Percentiles rank a stretch among this genome's conserved stretches.
Evolutionary conservation across 1,140 invertebrate species (phyloP).

Genomic region (Dysdera silvatica): DNA sequence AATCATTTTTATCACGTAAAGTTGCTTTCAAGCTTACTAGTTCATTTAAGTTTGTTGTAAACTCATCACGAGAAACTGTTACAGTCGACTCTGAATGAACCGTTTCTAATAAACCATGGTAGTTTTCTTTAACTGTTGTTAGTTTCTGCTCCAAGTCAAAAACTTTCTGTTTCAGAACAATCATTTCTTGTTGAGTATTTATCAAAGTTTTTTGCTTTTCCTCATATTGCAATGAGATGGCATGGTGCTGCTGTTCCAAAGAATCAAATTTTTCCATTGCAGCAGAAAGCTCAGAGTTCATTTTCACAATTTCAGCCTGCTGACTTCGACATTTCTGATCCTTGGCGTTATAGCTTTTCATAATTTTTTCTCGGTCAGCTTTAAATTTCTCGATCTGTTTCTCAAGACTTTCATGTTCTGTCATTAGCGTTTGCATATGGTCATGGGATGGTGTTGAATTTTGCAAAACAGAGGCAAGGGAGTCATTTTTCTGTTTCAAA

Average conservation of each 20-base stretch:
- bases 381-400: constrained; percentile 41
- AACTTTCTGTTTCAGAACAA: constrained; percentile 47
- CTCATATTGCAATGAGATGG: constrained; percentile 40
- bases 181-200: constrained; percentile 50
- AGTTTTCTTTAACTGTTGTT: constrained; percentile 30
- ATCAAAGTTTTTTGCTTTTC: constrained; percentile 47
- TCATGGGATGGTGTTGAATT: constrained; percentile 30
- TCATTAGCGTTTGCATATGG: constrained; percentile 34
- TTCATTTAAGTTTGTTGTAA: constrained; percentile 33
- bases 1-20: constrained; percentile 30
- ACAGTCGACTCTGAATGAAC: constrained; percentile 35
- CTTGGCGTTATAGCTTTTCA: constrained; percentile 64
- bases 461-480: constrained; percentile 44
- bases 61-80: constrained; percentile 34
- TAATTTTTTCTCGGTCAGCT: constrained; percentile 63
- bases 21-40: constrained; percentile 34
- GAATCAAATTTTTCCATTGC: constrained; percentile 40
- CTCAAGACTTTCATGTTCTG: constrained; percentile 42
- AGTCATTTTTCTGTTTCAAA: constrained; percentile 44
- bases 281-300: constrained; percentile 47
- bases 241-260: constrained; percentile 42
- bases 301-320: constrained; percentile 68
- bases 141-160: constrained; percentile 45
- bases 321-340: constrained; percentile 73
- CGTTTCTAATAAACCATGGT: constrained; percentile 35